A percentile compares a stretch with the other conserved stretches of the same genome.
phyloP scores from a whole-genome alignment of 2,113 vertebrate species.

The Xerus inauris region DNA sequence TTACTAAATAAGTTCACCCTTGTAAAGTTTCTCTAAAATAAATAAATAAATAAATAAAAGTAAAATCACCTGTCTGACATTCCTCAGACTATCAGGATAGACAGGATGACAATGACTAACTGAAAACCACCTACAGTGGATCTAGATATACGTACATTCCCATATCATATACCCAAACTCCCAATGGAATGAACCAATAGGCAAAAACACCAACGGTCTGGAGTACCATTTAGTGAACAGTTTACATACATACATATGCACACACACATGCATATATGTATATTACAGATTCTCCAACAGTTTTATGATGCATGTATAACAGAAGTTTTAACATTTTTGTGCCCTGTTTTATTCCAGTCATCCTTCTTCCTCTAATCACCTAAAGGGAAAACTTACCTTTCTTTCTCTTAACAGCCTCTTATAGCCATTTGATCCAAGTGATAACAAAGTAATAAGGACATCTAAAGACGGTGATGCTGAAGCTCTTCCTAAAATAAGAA shows the following conservation, averaged over 20 bases:
- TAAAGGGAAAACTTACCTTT: conserved; percentile 89
- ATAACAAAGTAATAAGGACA: conserved; percentile 96
- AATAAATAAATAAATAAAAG: neutral
- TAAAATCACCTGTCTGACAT: neutral
- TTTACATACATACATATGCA: neutral
- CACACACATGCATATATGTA: neutral
- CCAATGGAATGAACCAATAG: neutral
- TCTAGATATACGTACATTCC: neutral
- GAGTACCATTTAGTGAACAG: neutral
- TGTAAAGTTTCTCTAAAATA: neutral
- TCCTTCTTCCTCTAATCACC: neutral
- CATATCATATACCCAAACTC: neutral
- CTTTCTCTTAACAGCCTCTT: conserved; percentile 94
- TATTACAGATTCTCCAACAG: neutral
- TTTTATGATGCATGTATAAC: neutral
- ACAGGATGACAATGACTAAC: neutral
- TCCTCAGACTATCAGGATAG: neutral
- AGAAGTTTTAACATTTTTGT: neutral
- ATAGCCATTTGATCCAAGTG: conserved; percentile 95
- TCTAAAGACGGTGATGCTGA: conserved; percentile 97
- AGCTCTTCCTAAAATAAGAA: conserved; percentile 91
- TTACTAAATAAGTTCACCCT: neutral
- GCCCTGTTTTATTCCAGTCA: neutral
- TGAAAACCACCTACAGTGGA: neutral
- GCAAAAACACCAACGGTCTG: neutral